phyloP scores from a whole-genome alignment of 2,113 vertebrate species.

The Seriola quinqueradiata region DNA sequence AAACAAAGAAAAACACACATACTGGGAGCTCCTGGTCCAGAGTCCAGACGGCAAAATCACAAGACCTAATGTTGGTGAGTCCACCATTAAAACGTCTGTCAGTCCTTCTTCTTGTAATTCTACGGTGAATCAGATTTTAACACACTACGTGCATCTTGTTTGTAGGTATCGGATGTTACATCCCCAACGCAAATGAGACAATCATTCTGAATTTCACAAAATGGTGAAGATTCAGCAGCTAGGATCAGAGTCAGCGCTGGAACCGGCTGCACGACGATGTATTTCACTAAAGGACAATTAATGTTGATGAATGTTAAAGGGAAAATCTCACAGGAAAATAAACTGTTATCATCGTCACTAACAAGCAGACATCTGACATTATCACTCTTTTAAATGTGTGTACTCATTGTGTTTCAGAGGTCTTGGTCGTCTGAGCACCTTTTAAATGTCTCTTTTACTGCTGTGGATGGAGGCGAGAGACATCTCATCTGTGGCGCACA shows the following conservation, averaged over 20 bases:
- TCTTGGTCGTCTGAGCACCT: too few relatives aligned
- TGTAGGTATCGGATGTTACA: conserved; percentile 70
- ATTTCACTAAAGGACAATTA: not conserved
- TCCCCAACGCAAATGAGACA: conserved; percentile 45
- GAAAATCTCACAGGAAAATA: too few relatives aligned
- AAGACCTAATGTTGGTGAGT: conserved; percentile 63
- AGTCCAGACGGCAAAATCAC: not conserved
- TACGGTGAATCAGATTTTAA: not conserved
- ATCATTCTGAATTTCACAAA: too few relatives aligned
- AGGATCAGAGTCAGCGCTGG: not conserved
- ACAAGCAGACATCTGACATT: too few relatives aligned
- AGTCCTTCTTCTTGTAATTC: not conserved
- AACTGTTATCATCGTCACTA: too few relatives aligned
- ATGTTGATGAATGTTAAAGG: too few relatives aligned
- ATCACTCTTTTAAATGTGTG: too few relatives aligned
- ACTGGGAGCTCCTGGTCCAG: conserved; percentile 65
- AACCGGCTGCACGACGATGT: not conserved
- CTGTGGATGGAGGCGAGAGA: too few relatives aligned
- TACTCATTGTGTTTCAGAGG: too few relatives aligned
- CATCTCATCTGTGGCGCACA: too few relatives aligned
- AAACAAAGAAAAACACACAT: conserved; percentile 23
- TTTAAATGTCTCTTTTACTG: too few relatives aligned
- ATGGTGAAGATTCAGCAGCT: conserved; percentile 33
- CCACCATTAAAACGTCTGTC: not conserved
- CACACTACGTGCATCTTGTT: not conserved